Base-by-base conservation (phyloP, 2,888 invertebrate species). In the Drosophila tanythrix region DNA sequence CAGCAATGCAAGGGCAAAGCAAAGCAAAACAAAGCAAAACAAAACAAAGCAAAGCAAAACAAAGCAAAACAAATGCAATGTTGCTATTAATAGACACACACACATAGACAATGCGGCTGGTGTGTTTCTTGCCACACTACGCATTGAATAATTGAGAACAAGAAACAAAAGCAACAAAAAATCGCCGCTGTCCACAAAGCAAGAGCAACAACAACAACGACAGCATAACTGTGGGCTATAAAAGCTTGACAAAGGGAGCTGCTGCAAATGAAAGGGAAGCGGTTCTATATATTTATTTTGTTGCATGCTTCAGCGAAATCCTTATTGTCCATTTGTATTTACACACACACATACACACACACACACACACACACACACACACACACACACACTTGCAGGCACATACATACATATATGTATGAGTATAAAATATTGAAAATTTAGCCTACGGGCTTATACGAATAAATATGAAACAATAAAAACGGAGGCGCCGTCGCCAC, bases 381-480 rank as follows among this genome's bases (percentile, higher is more conserved):
- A 38, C 18, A 40, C 43, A 40, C 10, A 25, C 55, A 66, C 38
- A 58, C 21, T 33, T 7, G 3, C 36, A 18, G 7, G 15, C 15
- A 36, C 7, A 0, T 1, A 29, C 36, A n/a, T 27, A 29, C 51
- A 38, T 21, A 53, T 58, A 27, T 50, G 50, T 5, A 31, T 40
- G 31, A 52, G 21, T 67, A 75, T 79, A 71, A 83, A 73, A 85
- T 74, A 74, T 72, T 81, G 66, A 76, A 82, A 81, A 82, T 82
- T 68, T 81, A 74, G 81, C 81, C 76, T 56, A 69, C 70, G 76
- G 81, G 73, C 74, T 82, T 71, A 68, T 68, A 53, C 66, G 63
- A 74, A 68, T 78, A 70, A 70, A 78, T 78, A 73, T 76, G 82
- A 79, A 76, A 81, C 79, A 81, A 79, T 81, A 74, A 79, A 73